phyloP scores from a whole-genome alignment of 2,113 vertebrate genomes.

The Myanophis thanlyinensis region DNA sequence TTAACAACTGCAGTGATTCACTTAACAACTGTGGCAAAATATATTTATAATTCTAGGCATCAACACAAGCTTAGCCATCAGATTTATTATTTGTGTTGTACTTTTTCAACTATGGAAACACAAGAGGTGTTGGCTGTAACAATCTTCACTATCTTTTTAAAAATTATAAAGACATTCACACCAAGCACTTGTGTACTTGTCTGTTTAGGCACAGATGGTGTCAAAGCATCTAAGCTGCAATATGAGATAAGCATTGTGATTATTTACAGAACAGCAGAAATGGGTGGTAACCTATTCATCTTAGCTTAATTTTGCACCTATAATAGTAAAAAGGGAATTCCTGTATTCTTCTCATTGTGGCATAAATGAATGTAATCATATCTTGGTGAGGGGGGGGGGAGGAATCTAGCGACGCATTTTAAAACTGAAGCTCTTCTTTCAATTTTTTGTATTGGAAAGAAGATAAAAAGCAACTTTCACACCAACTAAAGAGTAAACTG shows the following conservation, averaged over 20 bases:
- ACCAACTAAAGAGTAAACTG: neutral
- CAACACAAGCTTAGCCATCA: neutral
- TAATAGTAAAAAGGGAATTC: neutral
- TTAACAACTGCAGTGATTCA: too few species aligned
- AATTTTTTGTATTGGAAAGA: neutral
- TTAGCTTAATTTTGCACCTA: neutral
- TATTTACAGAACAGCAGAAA: neutral
- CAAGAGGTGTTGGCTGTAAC: neutral
- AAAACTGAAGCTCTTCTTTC: neutral
- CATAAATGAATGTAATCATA: neutral
- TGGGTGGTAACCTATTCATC: neutral
- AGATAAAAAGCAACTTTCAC: neutral
- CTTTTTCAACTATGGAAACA: neutral
- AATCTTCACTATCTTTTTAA: neutral
- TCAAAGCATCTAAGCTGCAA: neutral
- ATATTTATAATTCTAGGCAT: neutral
- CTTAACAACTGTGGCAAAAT: too few species aligned
- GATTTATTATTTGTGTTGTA: neutral
- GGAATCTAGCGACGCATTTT: neutral
- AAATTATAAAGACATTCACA: neutral
- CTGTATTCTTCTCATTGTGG: neutral
- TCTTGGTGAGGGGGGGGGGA: neutral
- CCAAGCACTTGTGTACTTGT: neutral
- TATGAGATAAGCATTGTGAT: neutral
- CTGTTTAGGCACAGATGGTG: neutral